These are phyloP conservation scores for Crotalus helleri DNA, from an alignment of 2,113 vertebrate genomes.

Conservation along the genomic window DNA sequence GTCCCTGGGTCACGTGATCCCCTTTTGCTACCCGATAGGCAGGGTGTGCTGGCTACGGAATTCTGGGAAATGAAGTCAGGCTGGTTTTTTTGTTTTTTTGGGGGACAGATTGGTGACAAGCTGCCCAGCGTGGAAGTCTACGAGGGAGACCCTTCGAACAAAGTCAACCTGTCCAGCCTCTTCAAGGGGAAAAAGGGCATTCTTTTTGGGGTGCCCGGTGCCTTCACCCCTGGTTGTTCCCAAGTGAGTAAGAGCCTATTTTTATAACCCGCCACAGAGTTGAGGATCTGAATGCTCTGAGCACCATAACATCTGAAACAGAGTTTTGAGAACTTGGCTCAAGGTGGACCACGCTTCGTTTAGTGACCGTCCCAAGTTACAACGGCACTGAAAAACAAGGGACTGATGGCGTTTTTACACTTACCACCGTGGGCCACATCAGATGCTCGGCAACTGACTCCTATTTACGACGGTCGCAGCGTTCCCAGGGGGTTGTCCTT, in stretches of 20 bases:
- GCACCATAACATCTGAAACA: no score
- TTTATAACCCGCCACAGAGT: not conserved
- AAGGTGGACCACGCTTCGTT: not conserved
- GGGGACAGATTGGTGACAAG: conserved; percentile 74
- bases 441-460: no score
- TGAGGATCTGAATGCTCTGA: not conserved
- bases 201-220: conserved; percentile 88
- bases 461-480: no score
- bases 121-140: conserved; percentile 81
- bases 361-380: not conserved
- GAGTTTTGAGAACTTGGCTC: no score
- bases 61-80: not conserved
- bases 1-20: no score
- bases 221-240: conserved; percentile 86
- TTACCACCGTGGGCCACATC: not conserved
- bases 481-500: no score
- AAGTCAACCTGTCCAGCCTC: conserved; percentile 76
- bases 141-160: conserved; percentile 78
- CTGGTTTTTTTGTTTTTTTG: not conserved
- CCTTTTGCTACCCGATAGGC: not conserved
- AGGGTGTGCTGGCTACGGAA: not conserved
- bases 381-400: not conserved
- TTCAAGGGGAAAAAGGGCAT: conserved; percentile 86
- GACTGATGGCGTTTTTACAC: not conserved
- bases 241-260: conserved; percentile 67